Evolutionary conservation across 2,113 vertebrate genomes (phyloP), one percentile per base, ranked within the genome.

Genomic region (Lutjanus erythropterus): DNA sequence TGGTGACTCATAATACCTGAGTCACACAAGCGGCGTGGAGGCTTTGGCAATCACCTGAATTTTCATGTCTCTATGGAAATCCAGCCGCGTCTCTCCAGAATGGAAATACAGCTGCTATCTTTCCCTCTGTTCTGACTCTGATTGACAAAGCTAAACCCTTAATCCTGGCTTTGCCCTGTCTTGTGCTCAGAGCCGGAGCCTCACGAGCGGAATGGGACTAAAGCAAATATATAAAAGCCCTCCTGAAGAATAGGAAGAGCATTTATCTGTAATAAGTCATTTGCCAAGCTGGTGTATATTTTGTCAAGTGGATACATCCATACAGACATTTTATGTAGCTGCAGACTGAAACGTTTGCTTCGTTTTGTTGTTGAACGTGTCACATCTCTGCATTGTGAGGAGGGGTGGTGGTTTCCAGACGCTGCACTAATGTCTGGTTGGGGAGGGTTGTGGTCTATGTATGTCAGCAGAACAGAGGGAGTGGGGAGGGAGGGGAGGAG

Each of bases 101-200:
- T 71, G 65, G 75, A 82, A 84, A 84, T 80, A 11, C 86, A 85
- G 87, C 84, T 84, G 84, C 87, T 67, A 69, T 83, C 75, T 86
- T 53, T 62, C 27, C 35, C 73, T 78, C 81, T 46, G 62, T 79
- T 79, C 71, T 77, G 75, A 76, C 85, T 88, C 55, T 86, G 91
- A 90, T 83, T 91, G 91, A 90, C 87, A 78, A 79, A 85, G 68
- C 75, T 89, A 91, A 92, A 89, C 86, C 90, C 74, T 84, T 92
- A 93, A 92, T 93, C 91, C 87, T 39, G 78, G 71, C 85, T 89
- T 87, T 86, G 88, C 82, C 81, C 71, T 29, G 87, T 90, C 90
- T 92, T 90, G 86, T 75, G 84, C 82, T 80, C 49, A 29, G 61
- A 76, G 75, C 81, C 23, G 37, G 46, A 84, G 84, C 84, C 67